A percentile compares a stretch with the other conserved stretches of the same genome.
Evolutionary conservation across 2,888 invertebrate genomes (phyloP).

Genomic region (Urechis unicinctus): DNA sequence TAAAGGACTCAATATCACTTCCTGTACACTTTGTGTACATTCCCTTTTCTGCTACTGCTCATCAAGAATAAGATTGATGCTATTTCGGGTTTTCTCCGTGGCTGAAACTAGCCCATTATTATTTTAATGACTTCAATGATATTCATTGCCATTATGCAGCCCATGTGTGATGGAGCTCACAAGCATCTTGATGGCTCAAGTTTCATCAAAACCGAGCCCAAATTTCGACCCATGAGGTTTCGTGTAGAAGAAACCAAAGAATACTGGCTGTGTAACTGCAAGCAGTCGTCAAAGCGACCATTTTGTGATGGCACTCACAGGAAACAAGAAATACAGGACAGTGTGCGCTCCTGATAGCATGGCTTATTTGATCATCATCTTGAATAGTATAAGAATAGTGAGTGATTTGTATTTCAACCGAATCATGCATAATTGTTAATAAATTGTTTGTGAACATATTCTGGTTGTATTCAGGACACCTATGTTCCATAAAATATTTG

Average conservation of each 20-base stretch:
- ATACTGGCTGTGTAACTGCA: slow-evolving; percentile 97
- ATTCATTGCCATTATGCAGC: slow-evolving; percentile 57
- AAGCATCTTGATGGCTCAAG: slow-evolving; percentile 55
- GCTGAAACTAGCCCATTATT: too few species aligned
- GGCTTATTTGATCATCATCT: too few species aligned
- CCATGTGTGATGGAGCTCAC: slow-evolving; percentile 91
- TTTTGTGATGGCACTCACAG: slow-evolving; percentile 93
- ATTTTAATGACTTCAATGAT: background rate
- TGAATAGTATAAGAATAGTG: too few species aligned
- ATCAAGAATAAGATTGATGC: too few species aligned
- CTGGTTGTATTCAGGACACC: too few species aligned
- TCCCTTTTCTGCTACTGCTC: background rate
- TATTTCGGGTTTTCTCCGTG: too few species aligned
- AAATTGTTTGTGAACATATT: too few species aligned
- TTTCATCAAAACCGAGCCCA: slow-evolving; percentile 66
- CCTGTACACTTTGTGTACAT: background rate
- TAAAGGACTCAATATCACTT: background rate
- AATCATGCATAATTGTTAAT: too few species aligned
- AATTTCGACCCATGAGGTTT: slow-evolving; percentile 68
- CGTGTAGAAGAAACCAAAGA: slow-evolving; percentile 79
- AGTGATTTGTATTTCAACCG: too few species aligned
- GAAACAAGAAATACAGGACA: slow-evolving; percentile 14
- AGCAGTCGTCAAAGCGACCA: slow-evolving; percentile 85
- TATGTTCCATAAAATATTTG: too few species aligned
- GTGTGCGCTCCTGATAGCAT: too few species aligned